Base-by-base conservation (phyloP, 2,113 vertebrate genomes). In the Aplodontia rufa region DNA sequence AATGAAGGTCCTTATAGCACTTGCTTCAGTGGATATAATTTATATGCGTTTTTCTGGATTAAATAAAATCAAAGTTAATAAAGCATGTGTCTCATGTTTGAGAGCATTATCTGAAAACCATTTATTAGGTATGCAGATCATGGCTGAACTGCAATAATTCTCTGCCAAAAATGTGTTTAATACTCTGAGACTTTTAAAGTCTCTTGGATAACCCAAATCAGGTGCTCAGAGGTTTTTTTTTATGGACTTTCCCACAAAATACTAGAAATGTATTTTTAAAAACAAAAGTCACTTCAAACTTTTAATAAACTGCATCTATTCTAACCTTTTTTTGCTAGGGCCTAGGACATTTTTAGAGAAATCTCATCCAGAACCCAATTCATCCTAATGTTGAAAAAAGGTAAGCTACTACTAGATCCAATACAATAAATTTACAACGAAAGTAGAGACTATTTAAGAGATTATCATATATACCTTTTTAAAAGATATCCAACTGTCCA, bases 271-370 rank as follows among this genome's bases (percentile, higher is more conserved):
- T 47, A 64, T 60, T 72, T 80, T 55, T 91, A 76, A 87, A 28
- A 37, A 87, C 17, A 94, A 82, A 58, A 47, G 47, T 42, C 68
- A 88, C 81, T 94, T 88, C 49, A 69, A 68, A 84, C 20, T 93
- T 87, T 83, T 90, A 91, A 94, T 90, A 94, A 96, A 83, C 8
- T 62, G 20, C 64, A 45, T 75, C 24, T 92, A 58, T 81, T 84
- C 71, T 92, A 53, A 93, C 45, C 40, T 94, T 84, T n/a, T n/a
- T n/a, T 66, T 89, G 7, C 92, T 91, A 91, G 47, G n/a, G 14
- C 71, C 26, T 26, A 82, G 17, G 53, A 20, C 30, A 72, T 91
- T 94, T 88, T 76, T 83, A 81, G 82, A 81, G 78, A 87, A 74
- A 90, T n/a, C 14, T 53, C 69, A 76, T 86, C 40, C 17, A 81